Conservation (phyloP, 2,888 invertebrate species). For the Pachymerium ferrugineum region DNA sequence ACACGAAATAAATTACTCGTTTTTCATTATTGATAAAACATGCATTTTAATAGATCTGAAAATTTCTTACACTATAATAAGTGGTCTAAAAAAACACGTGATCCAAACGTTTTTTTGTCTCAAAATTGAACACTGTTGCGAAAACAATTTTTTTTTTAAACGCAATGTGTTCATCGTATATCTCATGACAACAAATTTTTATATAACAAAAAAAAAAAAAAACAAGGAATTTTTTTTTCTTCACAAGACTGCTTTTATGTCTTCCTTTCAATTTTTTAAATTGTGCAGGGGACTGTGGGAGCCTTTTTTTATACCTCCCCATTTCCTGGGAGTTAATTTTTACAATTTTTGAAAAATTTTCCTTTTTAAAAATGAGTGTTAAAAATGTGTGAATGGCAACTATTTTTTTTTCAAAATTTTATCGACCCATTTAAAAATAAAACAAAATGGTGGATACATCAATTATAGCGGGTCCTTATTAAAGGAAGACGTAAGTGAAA, state of each 20-base stretch:
- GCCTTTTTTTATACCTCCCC: too few species aligned
- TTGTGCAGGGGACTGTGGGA: background rate
- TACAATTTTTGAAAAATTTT: too few species aligned
- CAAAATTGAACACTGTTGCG: constrained; percentile 6
- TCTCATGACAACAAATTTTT: constrained; percentile 10
- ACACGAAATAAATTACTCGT: background rate
- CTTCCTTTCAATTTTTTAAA: constrained; percentile 3
- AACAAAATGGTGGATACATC: too few species aligned
- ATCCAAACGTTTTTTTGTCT: constrained; percentile 10
- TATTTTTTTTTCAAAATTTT: too few species aligned
- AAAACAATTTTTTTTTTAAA: constrained; percentile 17
- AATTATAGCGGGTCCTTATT: too few species aligned
- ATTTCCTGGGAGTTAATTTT: background rate
- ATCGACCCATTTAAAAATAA: too few species aligned
- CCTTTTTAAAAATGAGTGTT: too few species aligned
- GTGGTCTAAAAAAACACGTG: constrained; percentile 8
- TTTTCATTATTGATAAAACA: constrained; percentile 12
- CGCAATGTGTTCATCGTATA: constrained; percentile 20
- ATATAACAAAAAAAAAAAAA: constrained; percentile 12
- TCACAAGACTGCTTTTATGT: constrained; percentile 16
- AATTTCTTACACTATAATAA: constrained; percentile 19
- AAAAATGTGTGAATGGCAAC: too few species aligned
- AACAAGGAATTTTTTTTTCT: background rate
- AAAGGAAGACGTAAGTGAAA: constrained; percentile 20
- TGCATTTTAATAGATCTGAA: constrained; percentile 21